These are phyloP conservation scores for Peribatodes rhomboidaria DNA, from an alignment of 2,888 invertebrate species.

Conservation along the genomic window DNA sequence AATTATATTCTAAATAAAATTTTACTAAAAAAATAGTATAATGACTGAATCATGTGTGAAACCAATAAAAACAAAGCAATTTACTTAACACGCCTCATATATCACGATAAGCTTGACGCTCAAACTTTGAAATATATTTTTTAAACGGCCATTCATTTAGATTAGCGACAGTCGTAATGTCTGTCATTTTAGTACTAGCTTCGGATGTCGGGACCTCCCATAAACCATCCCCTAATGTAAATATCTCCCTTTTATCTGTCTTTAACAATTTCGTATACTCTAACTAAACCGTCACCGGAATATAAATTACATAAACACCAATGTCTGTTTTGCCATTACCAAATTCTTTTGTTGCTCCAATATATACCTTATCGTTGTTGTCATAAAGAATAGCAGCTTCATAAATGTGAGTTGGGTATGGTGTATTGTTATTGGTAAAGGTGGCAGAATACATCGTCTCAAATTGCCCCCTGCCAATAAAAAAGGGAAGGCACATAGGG, in stretches of 20 bases:
- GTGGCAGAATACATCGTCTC: constrained; percentile 81
- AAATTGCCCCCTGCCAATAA: constrained; percentile 85
- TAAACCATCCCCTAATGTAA: constrained; percentile 81
- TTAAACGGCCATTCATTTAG: constrained; percentile 71
- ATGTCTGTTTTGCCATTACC: constrained; percentile 47
- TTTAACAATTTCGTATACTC: constrained; percentile 86
- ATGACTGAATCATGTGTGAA: constrained; percentile 9
- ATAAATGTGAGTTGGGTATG: constrained; percentile 20
- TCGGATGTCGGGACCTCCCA: constrained; percentile 72
- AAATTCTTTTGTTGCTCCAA: constrained; percentile 40
- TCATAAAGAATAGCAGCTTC: constrained; percentile 45
- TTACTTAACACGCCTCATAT: constrained; percentile 42
- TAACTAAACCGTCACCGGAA: constrained; percentile 82
- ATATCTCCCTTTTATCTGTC: constrained; percentile 84
- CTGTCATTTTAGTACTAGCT: constrained; percentile 72
- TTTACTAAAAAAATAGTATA: background rate
- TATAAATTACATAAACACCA: constrained; percentile 78
- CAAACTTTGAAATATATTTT: constrained; percentile 53
- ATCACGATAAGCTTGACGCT: constrained; percentile 49
- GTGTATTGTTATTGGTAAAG: constrained; percentile 57
- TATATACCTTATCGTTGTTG: constrained; percentile 47
- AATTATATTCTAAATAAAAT: background rate
- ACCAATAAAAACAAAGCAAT: constrained; percentile 35
- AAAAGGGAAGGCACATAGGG: constrained; percentile 81
- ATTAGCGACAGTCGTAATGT: constrained; percentile 74